These are phyloP conservation scores for Diorhabda carinulata DNA, from an alignment of 1,140 invertebrate species.

Conservation along the genomic window DNA sequence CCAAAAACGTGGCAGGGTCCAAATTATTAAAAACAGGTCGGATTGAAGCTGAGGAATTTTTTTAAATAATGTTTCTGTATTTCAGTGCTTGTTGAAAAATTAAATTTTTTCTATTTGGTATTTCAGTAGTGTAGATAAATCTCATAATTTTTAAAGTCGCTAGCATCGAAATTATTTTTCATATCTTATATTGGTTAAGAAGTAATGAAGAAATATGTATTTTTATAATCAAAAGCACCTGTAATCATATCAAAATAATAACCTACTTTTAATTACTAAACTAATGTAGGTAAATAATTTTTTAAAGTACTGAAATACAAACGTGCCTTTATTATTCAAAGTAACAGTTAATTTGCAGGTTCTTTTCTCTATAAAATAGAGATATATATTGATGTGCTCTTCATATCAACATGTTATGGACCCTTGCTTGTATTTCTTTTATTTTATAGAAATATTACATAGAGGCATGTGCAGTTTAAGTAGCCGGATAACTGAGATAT, in stretches of 20 bases:
- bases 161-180: too few species aligned
- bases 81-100: conserved; percentile 33
- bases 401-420: conserved; percentile 43
- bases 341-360: conserved; percentile 37
- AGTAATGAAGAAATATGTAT: not conserved
- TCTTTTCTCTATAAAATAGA: conserved; percentile 21
- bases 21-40: conserved; percentile 21
- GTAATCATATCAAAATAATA: not conserved
- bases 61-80: conserved; percentile 25
- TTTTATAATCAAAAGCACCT: not conserved
- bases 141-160: too few species aligned
- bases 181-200: too few species aligned
- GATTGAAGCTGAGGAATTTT: not conserved
- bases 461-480: too few species aligned
- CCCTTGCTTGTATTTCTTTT: conserved; percentile 36
- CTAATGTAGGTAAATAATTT: not conserved
- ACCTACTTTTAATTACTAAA: not conserved
- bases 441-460: not conserved
- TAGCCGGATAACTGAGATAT: too few species aligned
- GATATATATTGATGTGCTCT: conserved; percentile 33
- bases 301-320: conserved; percentile 43
- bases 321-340: conserved; percentile 44
- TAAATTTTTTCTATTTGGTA: not conserved
- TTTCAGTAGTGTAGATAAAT: too few species aligned
- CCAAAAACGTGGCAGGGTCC: conserved; percentile 40